Evolutionary conservation across 2,113 vertebrate genomes (phyloP).

Genomic region (Sylvietta virens): DNA sequence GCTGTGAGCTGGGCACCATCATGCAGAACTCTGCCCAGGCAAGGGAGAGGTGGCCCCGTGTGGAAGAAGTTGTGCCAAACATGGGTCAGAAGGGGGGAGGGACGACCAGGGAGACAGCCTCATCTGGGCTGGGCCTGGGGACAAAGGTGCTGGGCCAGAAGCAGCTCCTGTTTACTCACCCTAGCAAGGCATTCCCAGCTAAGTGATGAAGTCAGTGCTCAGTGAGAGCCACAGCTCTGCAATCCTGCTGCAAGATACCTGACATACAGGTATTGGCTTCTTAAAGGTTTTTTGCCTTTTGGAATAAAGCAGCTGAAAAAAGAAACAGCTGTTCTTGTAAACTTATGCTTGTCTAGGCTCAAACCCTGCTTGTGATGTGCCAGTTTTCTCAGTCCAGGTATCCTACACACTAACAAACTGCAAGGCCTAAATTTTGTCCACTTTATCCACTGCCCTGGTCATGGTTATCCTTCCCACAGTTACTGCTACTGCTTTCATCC

Average conservation of each 20-base stretch:
- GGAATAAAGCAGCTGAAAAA: background rate
- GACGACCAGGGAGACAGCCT: background rate
- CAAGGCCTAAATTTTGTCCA: background rate
- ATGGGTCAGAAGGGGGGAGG: background rate
- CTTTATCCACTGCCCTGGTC: background rate
- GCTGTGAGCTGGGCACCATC: background rate
- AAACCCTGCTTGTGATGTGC: background rate
- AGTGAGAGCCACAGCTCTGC: background rate
- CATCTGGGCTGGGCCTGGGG: background rate
- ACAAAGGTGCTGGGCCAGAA: background rate
- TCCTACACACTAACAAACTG: background rate
- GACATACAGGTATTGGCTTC: background rate
- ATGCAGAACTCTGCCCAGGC: accelerated
- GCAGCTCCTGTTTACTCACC: background rate
- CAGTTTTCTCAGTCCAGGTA: background rate
- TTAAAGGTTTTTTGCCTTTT: background rate
- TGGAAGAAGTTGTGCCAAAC: background rate
- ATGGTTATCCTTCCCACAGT: background rate
- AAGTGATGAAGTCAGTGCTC: background rate
- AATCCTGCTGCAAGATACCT: background rate
- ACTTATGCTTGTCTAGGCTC: background rate
- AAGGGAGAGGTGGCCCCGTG: background rate
- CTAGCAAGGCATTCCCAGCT: background rate
- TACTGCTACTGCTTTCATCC: background rate
- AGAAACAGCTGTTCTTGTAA: background rate